Base-by-base conservation (phyloP, 1,140 invertebrate genomes). In the Musca vetustissima region DNA sequence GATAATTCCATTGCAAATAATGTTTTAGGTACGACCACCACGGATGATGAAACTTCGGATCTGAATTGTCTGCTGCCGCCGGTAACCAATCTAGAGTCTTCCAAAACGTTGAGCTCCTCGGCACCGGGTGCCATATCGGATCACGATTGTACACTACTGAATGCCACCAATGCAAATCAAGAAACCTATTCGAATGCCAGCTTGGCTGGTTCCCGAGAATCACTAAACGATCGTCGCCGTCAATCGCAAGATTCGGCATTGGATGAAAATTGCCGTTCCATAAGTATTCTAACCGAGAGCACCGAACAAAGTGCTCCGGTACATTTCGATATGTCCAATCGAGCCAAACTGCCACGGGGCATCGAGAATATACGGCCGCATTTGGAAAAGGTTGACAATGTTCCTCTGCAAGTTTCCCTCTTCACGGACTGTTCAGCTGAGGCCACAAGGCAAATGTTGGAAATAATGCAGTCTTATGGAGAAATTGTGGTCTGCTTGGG, bases 281-380 rank as follows among this genome's bases (percentile, higher is more conserved):
- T 93, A 6, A 94, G 92, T 76, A 92, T 92, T 73, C 84, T 93
- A 21, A 95, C 93, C 0, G 93, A 94, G 73, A 93, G 92, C 76
- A 95, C 93, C 0, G 94, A 96, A 75, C 93, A 94, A 75, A 93
- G 91, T 80, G 93, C 91, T 28, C 93, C 93, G 4, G 89, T 95
- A 66, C 91, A 94, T 81, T 96, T 96, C 79, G 94, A 96, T 79
- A 91, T 96, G 87, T 93, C 92, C 9, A 98, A 98, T 83, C 73
- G 93, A 88, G 94, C 97, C 1, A 97, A 98, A 84, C 84, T 99
- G 67, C 97, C 97, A 0, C 87, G 94, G 64, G 97, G 97, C 32
- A 98, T 98, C 71, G 94, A 98, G 75, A 97, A 98, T 83, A 98
- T 98, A 71, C 87, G 96, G 22, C 96, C 96, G 0, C 97, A 99